Conservation (phyloP, 2,797 vertebrate genomes). For the Synaphobranchus kaupii region DNA sequence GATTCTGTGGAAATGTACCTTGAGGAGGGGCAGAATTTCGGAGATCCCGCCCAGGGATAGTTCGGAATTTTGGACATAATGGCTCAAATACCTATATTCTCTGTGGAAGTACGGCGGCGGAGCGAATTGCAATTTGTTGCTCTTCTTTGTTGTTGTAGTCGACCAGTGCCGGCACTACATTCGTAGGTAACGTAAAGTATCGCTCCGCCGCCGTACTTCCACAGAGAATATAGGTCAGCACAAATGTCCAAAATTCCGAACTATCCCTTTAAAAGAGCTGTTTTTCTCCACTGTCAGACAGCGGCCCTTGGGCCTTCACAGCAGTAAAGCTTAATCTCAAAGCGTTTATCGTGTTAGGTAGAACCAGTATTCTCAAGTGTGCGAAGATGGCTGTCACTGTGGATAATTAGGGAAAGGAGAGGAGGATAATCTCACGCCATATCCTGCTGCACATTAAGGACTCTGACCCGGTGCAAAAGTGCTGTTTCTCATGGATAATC, state of each 20-base stretch:
- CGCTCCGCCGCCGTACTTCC: too few relatives aligned
- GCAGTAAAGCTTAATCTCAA: not conserved
- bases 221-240: too few relatives aligned
- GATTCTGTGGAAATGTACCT: not conserved
- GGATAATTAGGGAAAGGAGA: not conserved
- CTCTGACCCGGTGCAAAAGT: not conserved
- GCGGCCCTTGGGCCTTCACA: not conserved
- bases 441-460: not conserved
- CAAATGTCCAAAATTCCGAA: too few relatives aligned
- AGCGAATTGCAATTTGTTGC: too few relatives aligned
- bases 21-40: not conserved
- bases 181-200: too few relatives aligned
- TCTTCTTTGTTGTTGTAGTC: too few relatives aligned
- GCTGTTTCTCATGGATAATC: not conserved
- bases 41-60: too few relatives aligned
- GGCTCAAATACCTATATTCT: too few relatives aligned
- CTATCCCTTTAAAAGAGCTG: not conserved
- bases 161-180: too few relatives aligned
- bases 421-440: not conserved
- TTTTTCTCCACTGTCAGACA: not conserved
- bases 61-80: too few relatives aligned
- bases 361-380: not conserved
- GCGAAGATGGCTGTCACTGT: not conserved
- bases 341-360: not conserved
- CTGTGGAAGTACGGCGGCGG: too few relatives aligned